phyloP scores from a whole-genome alignment of 1,140 invertebrate species.

The Drosophila sulfurigaster region DNA sequence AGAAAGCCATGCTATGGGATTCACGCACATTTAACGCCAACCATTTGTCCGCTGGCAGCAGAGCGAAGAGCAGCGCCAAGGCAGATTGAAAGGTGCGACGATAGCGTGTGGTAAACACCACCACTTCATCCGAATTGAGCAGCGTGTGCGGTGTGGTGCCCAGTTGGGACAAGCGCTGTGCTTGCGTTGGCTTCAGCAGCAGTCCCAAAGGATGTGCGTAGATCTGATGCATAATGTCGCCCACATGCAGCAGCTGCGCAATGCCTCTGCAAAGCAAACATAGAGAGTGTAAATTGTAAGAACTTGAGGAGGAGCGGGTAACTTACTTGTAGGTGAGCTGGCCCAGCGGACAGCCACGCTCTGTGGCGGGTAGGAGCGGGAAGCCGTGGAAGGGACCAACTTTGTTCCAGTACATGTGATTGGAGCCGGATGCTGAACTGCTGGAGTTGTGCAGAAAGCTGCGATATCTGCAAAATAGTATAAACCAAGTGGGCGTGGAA shows the following conservation, averaged over 20 bases:
- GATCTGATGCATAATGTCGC: constrained; percentile 89
- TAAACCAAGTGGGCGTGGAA: too few relatives aligned
- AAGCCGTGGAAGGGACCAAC: constrained; percentile 93
- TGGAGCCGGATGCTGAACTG: constrained; percentile 85
- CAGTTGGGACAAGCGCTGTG: constrained; percentile 12
- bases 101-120: constrained; percentile 93
- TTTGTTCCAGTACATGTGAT: constrained; percentile 89
- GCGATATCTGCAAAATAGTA: constrained; percentile 85
- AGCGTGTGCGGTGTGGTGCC: constrained; percentile 75
- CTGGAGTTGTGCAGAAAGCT: constrained; percentile 88
- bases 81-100: constrained; percentile 95
- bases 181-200: constrained; percentile 57
- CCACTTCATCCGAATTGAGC: constrained; percentile 87
- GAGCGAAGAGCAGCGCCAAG: constrained; percentile 91
- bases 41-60: constrained; percentile 87
- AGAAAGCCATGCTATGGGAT: constrained; percentile 93
- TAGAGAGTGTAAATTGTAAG: neutral
- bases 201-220: constrained; percentile 88
- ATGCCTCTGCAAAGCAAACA: constrained; percentile 85
- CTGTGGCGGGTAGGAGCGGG: constrained; percentile 89
- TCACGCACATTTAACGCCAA: constrained; percentile 86
- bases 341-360: constrained; percentile 88
- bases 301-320: too few relatives aligned
- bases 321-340: constrained; percentile 89
- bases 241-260: constrained; percentile 91